Conservation (phyloP, 2,888 invertebrate genomes). For the Protonemura montana region DNA sequence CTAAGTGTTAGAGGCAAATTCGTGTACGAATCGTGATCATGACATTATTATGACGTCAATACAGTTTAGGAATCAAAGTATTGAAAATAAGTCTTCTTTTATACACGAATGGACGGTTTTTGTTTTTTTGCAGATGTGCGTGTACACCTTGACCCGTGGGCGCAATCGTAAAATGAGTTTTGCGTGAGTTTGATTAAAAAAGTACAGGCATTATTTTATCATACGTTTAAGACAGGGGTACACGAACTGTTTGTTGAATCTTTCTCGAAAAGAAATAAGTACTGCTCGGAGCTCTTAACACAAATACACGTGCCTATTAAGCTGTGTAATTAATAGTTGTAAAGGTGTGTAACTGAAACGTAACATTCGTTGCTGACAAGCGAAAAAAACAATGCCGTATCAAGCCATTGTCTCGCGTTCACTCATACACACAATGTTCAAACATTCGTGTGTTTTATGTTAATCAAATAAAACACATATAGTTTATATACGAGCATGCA, state of each 20-base stretch:
- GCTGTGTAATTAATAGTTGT: neutral
- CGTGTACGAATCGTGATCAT: neutral
- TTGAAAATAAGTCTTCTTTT: neutral
- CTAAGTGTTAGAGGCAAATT: neutral
- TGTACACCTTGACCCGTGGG: neutral
- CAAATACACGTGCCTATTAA: neutral
- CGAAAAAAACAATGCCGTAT: neutral
- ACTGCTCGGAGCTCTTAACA: neutral
- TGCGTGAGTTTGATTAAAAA: neutral
- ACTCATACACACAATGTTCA: neutral
- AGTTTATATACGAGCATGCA: neutral
- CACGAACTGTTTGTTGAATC: neutral
- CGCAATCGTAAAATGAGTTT: neutral
- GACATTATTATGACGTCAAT: neutral
- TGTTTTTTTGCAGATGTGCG: neutral
- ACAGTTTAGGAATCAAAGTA: neutral
- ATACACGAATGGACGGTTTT: neutral
- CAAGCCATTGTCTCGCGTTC: neutral
- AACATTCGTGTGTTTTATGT: neutral
- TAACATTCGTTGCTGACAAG: neutral
- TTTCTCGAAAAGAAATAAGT: neutral
- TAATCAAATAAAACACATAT: neutral
- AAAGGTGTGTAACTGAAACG: neutral
- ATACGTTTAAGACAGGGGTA: neutral
- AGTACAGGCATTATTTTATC: neutral